Percentiles rank a stretch among this genome's conserved stretches.
Evolutionary conservation across 2,797 vertebrate genomes (phyloP).

Genomic region (Numenius phaeopus): DNA sequence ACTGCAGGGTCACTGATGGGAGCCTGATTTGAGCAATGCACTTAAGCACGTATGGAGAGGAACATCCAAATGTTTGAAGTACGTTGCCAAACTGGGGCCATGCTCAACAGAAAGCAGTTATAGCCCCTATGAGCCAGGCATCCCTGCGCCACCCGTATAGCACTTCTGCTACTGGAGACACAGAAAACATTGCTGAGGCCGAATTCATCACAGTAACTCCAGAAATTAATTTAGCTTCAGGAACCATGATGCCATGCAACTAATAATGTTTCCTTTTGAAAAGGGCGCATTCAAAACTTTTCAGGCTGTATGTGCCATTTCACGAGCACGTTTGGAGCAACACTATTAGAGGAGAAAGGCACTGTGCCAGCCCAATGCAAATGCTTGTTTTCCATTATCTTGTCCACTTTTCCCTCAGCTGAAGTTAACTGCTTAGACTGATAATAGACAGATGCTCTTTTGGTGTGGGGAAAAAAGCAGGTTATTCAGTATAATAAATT

Average conservation of each 20-base stretch:
- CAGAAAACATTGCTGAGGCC: background rate
- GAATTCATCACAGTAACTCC: background rate
- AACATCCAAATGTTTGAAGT: background rate
- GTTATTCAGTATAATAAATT: background rate
- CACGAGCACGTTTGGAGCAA: background rate
- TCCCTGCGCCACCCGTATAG: accelerated
- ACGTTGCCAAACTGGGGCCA: background rate
- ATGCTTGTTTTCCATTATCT: background rate
- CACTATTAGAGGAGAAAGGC: background rate
- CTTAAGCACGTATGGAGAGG: accelerated
- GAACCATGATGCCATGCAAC: background rate
- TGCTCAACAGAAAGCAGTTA: background rate
- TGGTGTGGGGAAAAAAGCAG: background rate
- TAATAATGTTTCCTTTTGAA: background rate
- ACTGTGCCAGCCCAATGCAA: background rate
- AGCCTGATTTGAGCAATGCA: background rate
- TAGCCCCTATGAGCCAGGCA: background rate
- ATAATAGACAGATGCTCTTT: background rate
- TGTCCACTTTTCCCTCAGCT: background rate
- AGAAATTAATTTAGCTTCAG: background rate
- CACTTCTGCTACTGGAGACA: background rate
- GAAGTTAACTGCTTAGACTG: background rate
- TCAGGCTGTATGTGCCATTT: background rate
- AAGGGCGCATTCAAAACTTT: background rate
- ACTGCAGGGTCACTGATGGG: background rate